Percentiles rank a stretch among this genome's conserved stretches.
phyloP scores from a whole-genome alignment of 1,140 invertebrate genomes.

The Lepidurus apus region DNA sequence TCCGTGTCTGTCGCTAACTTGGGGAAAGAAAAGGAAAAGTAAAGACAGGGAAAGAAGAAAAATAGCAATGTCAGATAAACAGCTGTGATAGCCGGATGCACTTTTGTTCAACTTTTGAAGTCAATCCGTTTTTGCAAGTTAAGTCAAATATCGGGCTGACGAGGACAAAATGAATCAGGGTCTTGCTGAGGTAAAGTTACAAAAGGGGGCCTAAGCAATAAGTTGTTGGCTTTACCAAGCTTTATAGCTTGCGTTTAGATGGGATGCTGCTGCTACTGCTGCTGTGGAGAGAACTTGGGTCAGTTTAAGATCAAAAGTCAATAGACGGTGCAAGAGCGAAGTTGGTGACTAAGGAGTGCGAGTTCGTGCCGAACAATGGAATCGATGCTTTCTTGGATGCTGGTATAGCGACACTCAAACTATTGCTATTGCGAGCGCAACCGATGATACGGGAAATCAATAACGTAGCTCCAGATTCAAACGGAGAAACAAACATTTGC shows the following conservation, averaged over 20 bases:
- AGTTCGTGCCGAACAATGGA: slow-evolving; percentile 17
- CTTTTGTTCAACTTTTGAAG: too few species aligned
- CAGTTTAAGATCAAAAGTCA: neutral
- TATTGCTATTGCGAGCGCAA: slow-evolving; percentile 2
- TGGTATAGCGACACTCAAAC: neutral
- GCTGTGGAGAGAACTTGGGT: neutral
- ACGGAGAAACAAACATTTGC: neutral
- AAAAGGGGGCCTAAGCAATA: neutral
- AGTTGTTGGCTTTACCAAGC: neutral
- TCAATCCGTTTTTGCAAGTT: too few species aligned
- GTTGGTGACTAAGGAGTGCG: neutral
- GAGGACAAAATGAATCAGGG: too few species aligned
- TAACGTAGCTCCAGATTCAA: neutral
- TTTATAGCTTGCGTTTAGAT: neutral
- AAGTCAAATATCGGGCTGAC: too few species aligned
- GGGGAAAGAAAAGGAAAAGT: neutral
- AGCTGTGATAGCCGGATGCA: too few species aligned
- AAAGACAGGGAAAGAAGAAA: neutral
- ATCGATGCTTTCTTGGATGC: slow-evolving; percentile 5
- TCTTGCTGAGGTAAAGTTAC: neutral
- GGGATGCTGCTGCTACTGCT: neutral
- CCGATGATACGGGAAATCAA: slow-evolving; percentile 3
- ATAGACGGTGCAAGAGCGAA: neutral
- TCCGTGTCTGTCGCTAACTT: neutral
- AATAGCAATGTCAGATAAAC: too few species aligned